Evolutionary conservation across 2,888 invertebrate genomes (phyloP), one percentile per base, ranked within the genome.

Genomic region (Drosophila ochracea): DNA sequence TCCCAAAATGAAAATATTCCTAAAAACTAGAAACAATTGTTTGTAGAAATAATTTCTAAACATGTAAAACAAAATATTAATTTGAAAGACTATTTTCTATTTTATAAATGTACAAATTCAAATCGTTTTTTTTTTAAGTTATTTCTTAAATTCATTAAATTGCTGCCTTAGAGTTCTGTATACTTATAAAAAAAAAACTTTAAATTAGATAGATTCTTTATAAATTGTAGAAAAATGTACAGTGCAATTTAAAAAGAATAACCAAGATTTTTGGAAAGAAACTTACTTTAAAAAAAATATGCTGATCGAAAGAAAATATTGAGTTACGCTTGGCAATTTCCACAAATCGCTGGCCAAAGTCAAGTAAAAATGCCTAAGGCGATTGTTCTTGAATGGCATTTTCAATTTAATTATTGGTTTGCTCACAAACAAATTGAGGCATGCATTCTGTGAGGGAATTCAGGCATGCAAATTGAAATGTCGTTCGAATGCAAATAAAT

Each of bases 371-470:
- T 16, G 55, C 21, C 37, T 7, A 11, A 28, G 37, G 28, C 39
- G 19, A 28, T 57, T 39, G 11, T 4, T 28, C 19, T 16, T 41
- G 16, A 39, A 37, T 57, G 3, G 39, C 0, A 57, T 5, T 30
- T 13, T n/a, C 28, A 41, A 58, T 41, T 58, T 31, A 41, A 58
- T 39, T 57, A 57, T n/a, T 39, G 28, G n/a, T 39, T 57, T 57
- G 37, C 4, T 16, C 3, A 9, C 39, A 28, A 28, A 28, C 2
- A 37, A 35, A 37, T n/a, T 7, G 28, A 39, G 28, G 55, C 55
- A 55, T 37, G 25, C 37, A n/a, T n/a, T 49, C 37, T 49, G 5
- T 33, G 33, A 33, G 11, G 33, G 35, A 41, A 35, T 13, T 4
- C 2, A 57, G 28, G 55, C 37, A 55, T 37, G 19, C 55, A 11